Evolutionary conservation across 1,140 invertebrate genomes (phyloP), one percentile per base, ranked within the genome.

Genomic region (Pogonomyrmex barbatus): DNA sequence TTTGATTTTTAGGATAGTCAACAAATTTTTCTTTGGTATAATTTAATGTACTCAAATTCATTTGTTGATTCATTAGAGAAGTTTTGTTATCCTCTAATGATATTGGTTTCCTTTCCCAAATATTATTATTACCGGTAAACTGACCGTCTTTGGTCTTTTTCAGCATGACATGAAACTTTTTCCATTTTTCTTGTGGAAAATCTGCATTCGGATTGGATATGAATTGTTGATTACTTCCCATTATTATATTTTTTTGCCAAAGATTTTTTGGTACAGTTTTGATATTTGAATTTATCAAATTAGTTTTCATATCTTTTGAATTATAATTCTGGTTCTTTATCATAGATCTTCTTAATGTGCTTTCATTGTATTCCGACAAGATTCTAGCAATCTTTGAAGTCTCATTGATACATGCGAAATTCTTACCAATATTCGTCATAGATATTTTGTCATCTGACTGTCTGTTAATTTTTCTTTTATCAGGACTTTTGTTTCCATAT

Each of bases 341-440:
- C 0, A 63, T 60, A 2, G 88, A 39, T 1, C 82, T 88, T n/a
- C 67, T 90, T 4, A 58, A 17, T 2, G 50, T 84, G 10, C 70
- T 88, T 33, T 87, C 78, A 39, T 93, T 93, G 10, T 93, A 92
- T 14, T 93, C 91, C 0, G 91, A 91, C n/a, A 92, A 77, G 24
- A 93, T 93, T 56, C 83, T 90, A 0, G 92, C 90, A 17, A 93
- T 93, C 50, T 93, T 89, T 0, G 91, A 88, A 4, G 91, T 65
- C 4, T 92, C 84, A 10, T 73, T 92, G 1, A 88, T 63, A 36
- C 71, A 89, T 3, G 75, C 62, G 10, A 85, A 45, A 0, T 45
- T 89, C 2, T 42, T 42, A 5, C n/a, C 9, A 42, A 75, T 56
- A 14, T 36, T 60, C 17, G 12, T 65, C 2, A 30, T 65, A 5